Percentiles rank a stretch among this genome's conserved stretches.
Conservation (phyloP, 92 coral and sea anemone species). For the Pocillopora meandrina region DNA sequence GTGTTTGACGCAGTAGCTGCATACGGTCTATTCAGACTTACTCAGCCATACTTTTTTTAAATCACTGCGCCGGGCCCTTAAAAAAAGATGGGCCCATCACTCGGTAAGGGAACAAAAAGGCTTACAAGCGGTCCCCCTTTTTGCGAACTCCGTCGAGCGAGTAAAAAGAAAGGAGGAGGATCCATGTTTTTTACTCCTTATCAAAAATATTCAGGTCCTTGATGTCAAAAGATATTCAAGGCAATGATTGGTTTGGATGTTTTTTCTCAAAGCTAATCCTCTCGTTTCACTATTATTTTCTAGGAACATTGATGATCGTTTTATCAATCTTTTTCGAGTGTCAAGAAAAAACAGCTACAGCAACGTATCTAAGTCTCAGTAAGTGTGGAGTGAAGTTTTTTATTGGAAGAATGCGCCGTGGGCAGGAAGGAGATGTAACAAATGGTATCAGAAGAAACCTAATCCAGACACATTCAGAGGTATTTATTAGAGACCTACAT, state of each 20-base stretch:
- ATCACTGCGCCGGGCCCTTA: no score
- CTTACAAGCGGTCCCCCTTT: not conserved
- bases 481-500: not conserved
- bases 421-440: constrained; percentile 39
- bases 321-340: constrained; percentile 47
- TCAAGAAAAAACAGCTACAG: constrained; percentile 13
- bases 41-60: no score
- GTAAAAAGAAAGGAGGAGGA: not conserved
- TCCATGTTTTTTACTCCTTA: not conserved
- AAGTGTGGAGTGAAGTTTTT: constrained; percentile 76
- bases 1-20: no score
- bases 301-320: constrained; percentile 43
- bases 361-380: constrained; percentile 40
- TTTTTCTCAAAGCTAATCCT: not conserved
- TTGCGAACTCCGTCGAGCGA: no score
- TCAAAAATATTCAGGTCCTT: constrained; percentile 18
- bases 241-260: not conserved
- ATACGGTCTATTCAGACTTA: no score
- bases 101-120: no score
- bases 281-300: not conserved
- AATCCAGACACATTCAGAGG: constrained; percentile 43
- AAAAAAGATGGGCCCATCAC: no score
- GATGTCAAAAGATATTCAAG: not conserved
- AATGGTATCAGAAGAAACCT: constrained; percentile 45
- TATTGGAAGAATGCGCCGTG: constrained; percentile 38